Evolutionary conservation across 1,140 invertebrate genomes (phyloP), one percentile per base, ranked within the genome.

Genomic region (Leguminivora glycinivorella): DNA sequence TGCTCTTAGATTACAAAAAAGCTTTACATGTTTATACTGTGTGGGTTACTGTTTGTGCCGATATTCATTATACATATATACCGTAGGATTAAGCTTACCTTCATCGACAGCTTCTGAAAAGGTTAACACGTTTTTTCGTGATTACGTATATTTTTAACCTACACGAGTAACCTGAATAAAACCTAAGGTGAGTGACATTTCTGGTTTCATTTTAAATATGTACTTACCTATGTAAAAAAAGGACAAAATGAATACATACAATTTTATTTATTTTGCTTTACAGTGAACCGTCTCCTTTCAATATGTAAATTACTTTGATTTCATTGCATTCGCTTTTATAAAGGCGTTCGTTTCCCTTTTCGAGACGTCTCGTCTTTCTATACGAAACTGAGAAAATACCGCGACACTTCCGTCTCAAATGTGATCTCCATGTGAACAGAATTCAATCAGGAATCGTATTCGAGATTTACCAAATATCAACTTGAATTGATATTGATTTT

Each of bases 21-120:
- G 19, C 31, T 66, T 22, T 58, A 14, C n/a, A 56, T 47, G 38
- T 25, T 24, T 29, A 58, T 38, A 34, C 58, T 73, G 67, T 72
- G 73, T 24, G 74, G 22, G 4, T 19, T 14, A 29, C 6, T 43
- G n/a, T n/a, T 43, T n/a, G 12, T 43, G 40, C n/a, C 40, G n/a
- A 1, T 7, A 47, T 47, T 1, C 6, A 6, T 47, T 5, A 47
- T n/a, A 47, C 1, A 3, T 43, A n/a, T n/a, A n/a, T n/a, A n/a
- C n/a, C n/a, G n/a, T n/a, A 43, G n/a, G n/a, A 6, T 17, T 17
- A 14, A n/a, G 40, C 14, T 43, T n/a, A n/a, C n/a, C 31, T 9
- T 31, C 29, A 0, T 40, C 1, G 4, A 14, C 14, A n/a, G 40
- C 14, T 14, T 3, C 14, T 43, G n/a, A 17, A 47, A 47, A n/a